Percentiles rank a stretch among this genome's conserved stretches.
Conservation (phyloP, 2,797 vertebrate genomes). For the Meriones psammophilus region DNA sequence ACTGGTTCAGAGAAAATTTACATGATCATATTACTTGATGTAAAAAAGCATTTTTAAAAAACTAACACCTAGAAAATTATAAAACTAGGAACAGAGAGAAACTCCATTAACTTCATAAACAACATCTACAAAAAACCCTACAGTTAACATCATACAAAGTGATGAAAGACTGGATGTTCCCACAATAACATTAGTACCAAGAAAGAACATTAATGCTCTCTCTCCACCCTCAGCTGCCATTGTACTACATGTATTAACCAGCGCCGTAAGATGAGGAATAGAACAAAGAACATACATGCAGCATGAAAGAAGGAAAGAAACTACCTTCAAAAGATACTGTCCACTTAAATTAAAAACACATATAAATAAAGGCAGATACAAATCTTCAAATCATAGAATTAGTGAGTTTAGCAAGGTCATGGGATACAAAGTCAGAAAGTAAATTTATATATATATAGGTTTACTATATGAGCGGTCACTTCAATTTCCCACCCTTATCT, state of each 20-base stretch:
- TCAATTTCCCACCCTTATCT: background rate
- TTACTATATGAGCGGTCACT: conserved; percentile 5
- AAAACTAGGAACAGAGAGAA: conserved; percentile 47
- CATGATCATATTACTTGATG: conserved; percentile 12
- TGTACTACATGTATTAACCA: background rate
- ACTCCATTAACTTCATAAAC: conserved; percentile 44
- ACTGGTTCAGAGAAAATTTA: conserved; percentile 55
- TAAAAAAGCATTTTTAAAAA: conserved; percentile 59
- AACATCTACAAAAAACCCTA: background rate
- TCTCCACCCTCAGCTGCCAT: background rate
- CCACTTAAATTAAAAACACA: conserved; percentile 62
- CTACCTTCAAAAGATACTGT: conserved; percentile 28
- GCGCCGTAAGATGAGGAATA: background rate
- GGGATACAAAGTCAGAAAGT: conserved; percentile 15
- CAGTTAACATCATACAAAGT: background rate
- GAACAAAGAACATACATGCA: background rate
- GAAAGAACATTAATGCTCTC: conserved; percentile 8
- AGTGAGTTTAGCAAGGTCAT: conserved; percentile 52
- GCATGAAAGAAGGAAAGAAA: conserved; percentile 59
- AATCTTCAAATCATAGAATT: conserved; percentile 26
- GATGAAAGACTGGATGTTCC: background rate
- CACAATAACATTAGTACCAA: background rate
- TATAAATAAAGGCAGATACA: background rate
- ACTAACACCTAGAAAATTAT: conserved; percentile 33
- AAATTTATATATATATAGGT: conserved; percentile 10